A percentile compares a stretch with the other conserved stretches of the same genome.
Evolutionary conservation across 2,113 vertebrate species (phyloP).

Genomic region (Hippopotamus amphibius): DNA sequence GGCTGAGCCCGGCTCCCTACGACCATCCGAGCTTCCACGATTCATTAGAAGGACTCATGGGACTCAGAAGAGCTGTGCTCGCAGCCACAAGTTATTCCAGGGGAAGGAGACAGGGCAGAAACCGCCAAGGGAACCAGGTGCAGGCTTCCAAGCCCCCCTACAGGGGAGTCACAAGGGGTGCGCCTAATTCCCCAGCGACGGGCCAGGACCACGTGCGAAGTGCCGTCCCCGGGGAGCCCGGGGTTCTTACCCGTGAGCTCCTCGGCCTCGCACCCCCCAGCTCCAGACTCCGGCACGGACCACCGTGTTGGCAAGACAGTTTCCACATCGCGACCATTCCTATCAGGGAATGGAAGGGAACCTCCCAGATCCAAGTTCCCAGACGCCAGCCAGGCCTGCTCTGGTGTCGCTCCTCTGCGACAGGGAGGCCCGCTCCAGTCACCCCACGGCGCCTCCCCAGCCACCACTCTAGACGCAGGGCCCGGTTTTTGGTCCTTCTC

Average conservation of each 20-base stretch:
- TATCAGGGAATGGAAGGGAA: neutral
- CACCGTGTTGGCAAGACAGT: accelerated
- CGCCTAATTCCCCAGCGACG: accelerated
- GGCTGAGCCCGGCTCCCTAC: neutral
- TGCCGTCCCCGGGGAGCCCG: neutral
- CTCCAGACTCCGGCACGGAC: neutral
- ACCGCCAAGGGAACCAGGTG: neutral
- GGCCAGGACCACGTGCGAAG: no score
- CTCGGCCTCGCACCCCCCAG: no score
- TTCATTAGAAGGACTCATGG: neutral
- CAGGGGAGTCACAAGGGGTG: accelerated
- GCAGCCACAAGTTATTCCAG: accelerated
- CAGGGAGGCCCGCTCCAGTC: neutral
- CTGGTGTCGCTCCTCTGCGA: accelerated
- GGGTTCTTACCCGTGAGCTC: neutral
- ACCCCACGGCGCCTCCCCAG: neutral
- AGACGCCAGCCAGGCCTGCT: neutral
- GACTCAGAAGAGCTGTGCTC: neutral
- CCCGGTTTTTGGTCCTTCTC: neutral
- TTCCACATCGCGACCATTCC: accelerated
- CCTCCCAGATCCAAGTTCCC: neutral
- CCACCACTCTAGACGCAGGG: accelerated
- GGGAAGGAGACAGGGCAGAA: neutral
- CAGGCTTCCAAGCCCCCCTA: accelerated
- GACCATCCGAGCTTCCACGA: neutral